Conservation (phyloP, 2,113 vertebrate species). For the Cacatua alba region DNA sequence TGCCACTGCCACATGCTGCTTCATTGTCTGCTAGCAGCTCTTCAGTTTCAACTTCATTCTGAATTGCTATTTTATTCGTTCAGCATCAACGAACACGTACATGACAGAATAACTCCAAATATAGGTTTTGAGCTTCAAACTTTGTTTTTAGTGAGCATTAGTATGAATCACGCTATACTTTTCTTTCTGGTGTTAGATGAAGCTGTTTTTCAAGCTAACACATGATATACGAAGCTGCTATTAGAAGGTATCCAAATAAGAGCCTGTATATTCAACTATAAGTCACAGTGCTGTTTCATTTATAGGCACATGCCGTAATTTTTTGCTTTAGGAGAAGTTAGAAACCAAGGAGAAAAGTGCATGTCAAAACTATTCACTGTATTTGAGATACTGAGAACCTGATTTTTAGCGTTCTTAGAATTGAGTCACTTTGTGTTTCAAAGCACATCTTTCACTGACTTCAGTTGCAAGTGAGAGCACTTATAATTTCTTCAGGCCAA, state of each 20-base stretch:
- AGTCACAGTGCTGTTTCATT: neutral
- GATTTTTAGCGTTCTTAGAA: neutral
- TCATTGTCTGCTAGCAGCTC: neutral
- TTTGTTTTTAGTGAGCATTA: neutral
- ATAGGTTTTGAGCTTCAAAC: neutral
- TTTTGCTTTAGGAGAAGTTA: neutral
- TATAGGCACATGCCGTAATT: neutral
- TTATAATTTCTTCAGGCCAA: neutral
- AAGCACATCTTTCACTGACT: neutral
- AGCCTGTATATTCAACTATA: neutral
- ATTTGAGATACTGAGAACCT: neutral
- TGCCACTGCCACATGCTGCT: neutral
- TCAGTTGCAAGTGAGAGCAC: neutral
- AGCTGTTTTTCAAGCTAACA: neutral
- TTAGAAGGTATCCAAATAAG: neutral
- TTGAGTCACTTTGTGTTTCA: neutral
- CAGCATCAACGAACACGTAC: neutral
- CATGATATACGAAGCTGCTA: neutral
- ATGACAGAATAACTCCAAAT: neutral
- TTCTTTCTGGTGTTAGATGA: neutral
- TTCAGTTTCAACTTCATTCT: fast-evolving
- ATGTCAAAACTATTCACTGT: neutral
- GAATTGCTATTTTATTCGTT: neutral
- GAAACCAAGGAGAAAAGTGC: neutral
- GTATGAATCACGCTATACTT: neutral